Evolutionary conservation across 2,797 vertebrate genomes (phyloP).

Genomic region (Margarornis squamiger): DNA sequence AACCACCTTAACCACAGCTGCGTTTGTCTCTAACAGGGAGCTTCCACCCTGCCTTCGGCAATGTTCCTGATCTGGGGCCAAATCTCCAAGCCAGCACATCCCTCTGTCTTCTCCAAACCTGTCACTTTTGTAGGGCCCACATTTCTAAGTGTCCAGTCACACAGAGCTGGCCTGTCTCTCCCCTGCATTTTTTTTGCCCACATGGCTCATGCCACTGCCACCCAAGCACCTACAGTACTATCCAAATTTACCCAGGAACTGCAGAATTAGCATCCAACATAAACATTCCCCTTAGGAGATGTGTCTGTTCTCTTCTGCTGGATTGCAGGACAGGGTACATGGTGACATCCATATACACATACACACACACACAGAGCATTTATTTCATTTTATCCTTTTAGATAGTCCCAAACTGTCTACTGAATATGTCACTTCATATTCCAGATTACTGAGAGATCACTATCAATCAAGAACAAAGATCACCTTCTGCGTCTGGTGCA

Average conservation of each 20-base stretch:
- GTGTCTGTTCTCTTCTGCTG: not conserved
- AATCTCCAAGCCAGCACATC: not conserved
- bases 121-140: not conserved
- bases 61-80: not conserved
- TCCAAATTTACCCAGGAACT: not conserved
- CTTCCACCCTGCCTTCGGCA: slow-evolving; percentile 23
- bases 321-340: not conserved
- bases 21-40: not conserved
- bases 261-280: not conserved
- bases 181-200: not conserved
- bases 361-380: not conserved
- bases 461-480: not conserved
- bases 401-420: not conserved
- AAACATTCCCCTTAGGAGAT: not conserved
- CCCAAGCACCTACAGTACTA: not conserved
- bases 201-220: not conserved
- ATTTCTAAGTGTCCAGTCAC: not conserved
- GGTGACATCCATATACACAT: not conserved
- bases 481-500: not conserved
- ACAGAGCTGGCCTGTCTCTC: not conserved
- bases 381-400: not conserved
- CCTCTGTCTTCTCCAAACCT: not conserved
- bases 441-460: not conserved
- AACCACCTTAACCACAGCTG: slow-evolving; percentile 28
- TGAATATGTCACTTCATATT: not conserved